Conservation (phyloP, 2,888 invertebrate species). For the Oeneis ivallda region DNA sequence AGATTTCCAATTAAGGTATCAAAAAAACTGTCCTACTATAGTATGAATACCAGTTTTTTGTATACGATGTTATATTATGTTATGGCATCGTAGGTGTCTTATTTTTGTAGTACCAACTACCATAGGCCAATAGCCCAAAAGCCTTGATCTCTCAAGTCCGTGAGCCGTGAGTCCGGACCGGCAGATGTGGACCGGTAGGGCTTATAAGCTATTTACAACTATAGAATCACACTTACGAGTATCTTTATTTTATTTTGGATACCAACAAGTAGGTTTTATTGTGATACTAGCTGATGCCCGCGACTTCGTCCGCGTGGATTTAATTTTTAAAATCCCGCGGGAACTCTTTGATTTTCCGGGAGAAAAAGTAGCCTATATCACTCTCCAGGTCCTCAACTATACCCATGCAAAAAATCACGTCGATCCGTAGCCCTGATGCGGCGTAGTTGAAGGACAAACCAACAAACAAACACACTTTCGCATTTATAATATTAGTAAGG, state of each 20-base stretch:
- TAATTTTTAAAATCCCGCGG: too few relatives aligned
- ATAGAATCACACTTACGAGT: neutral
- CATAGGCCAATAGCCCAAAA: constrained; percentile 63
- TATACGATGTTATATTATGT: constrained; percentile 2
- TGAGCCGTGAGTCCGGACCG: constrained; percentile 39
- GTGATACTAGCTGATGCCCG: too few relatives aligned
- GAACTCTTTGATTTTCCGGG: too few relatives aligned
- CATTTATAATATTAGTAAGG: too few relatives aligned
- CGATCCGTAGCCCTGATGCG: too few relatives aligned
- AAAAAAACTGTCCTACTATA: neutral
- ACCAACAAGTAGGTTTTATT: too few relatives aligned
- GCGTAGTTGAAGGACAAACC: too few relatives aligned
- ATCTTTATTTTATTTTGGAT: neutral
- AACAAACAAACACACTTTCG: too few relatives aligned
- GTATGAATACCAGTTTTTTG: constrained; percentile 2
- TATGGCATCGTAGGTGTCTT: constrained; percentile 13
- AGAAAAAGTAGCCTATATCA: too few relatives aligned
- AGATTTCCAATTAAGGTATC: constrained; percentile 11
- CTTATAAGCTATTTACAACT: neutral
- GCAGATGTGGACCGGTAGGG: constrained; percentile 29
- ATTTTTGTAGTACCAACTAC: constrained; percentile 8
- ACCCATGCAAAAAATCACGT: too few relatives aligned
- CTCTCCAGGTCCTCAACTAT: too few relatives aligned
- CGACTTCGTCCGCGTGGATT: too few relatives aligned
- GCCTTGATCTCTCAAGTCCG: constrained; percentile 55